These are phyloP conservation scores for Adineta ricciae DNA, from an alignment of 2,888 invertebrate species.

Conservation along the genomic window DNA sequence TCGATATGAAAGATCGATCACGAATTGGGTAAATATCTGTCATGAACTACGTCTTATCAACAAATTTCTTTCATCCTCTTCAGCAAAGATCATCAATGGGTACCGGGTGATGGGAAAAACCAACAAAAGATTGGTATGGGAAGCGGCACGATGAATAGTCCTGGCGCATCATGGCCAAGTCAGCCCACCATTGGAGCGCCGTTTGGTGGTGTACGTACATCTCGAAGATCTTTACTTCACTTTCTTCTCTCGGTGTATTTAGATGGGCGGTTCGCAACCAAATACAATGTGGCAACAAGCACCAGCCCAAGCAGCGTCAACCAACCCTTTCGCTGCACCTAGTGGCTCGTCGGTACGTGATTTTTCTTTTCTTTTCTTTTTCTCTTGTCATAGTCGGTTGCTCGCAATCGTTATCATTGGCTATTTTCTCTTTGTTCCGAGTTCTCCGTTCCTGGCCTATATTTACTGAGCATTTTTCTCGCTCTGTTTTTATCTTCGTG, in stretches of 20 bases:
- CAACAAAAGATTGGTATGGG: conserved; percentile 1
- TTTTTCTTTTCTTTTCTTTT: not conserved
- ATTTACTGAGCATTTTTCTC: not conserved
- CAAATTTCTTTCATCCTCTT: not conserved
- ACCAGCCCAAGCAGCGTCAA: not conserved
- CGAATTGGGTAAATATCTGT: not conserved
- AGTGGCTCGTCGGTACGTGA: not conserved
- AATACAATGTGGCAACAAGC: not conserved
- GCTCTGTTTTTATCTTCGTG: not conserved
- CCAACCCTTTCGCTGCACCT: not conserved
- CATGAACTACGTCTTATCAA: not conserved
- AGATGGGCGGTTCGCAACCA: not conserved
- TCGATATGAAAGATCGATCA: not conserved
- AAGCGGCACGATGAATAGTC: not conserved
- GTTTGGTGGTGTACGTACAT: not conserved
- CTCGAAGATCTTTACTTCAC: not conserved
- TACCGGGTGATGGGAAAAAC: not conserved
- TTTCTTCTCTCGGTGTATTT: not conserved
- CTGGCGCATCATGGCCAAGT: not conserved
- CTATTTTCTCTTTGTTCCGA: not conserved
- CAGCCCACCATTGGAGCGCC: not conserved
- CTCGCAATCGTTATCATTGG: not conserved
- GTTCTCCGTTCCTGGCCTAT: not conserved
- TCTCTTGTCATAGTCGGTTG: not conserved
- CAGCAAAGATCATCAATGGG: conserved; percentile 19